phyloP scores from a whole-genome alignment of 2,888 invertebrate species.

The Tridacna gigas region DNA sequence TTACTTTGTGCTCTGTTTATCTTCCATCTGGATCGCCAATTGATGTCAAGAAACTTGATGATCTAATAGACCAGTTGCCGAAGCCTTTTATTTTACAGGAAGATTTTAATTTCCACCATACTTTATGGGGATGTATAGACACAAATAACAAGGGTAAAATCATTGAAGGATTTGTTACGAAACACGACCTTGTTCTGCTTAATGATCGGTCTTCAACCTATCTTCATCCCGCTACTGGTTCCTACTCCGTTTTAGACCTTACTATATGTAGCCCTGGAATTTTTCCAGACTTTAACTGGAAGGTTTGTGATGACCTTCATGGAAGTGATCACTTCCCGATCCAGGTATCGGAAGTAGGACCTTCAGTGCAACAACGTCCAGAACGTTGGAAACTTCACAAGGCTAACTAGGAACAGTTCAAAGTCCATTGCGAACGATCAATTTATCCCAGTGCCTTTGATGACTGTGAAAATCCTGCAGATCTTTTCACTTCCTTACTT shows the following conservation, averaged over 20 bases:
- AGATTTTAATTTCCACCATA: neutral
- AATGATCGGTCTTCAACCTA: neutral
- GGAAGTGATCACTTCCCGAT: constrained; percentile 8
- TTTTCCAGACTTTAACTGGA: neutral
- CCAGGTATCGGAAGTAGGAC: neutral
- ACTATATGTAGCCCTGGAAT: neutral
- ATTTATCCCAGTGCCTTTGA: neutral
- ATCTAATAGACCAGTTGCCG: neutral
- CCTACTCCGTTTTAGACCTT: neutral
- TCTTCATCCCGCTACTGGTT: constrained; percentile 1
- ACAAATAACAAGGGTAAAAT: neutral
- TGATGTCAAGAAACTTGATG: neutral
- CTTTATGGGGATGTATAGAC: neutral
- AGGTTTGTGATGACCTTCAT: neutral
- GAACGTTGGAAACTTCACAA: neutral
- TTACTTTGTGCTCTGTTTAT: constrained; percentile 3
- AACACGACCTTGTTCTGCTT: neutral
- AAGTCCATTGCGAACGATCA: neutral
- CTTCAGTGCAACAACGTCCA: neutral
- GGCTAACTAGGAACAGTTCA: neutral
- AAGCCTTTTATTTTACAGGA: neutral
- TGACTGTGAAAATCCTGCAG: neutral
- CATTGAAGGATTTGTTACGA: constrained; percentile 1
- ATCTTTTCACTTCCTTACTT: neutral
- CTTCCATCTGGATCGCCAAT: neutral